Evolutionary conservation across 2,888 invertebrate genomes (phyloP), one percentile per base, ranked within the genome.

Genomic region (Drosophila mercatorum): DNA sequence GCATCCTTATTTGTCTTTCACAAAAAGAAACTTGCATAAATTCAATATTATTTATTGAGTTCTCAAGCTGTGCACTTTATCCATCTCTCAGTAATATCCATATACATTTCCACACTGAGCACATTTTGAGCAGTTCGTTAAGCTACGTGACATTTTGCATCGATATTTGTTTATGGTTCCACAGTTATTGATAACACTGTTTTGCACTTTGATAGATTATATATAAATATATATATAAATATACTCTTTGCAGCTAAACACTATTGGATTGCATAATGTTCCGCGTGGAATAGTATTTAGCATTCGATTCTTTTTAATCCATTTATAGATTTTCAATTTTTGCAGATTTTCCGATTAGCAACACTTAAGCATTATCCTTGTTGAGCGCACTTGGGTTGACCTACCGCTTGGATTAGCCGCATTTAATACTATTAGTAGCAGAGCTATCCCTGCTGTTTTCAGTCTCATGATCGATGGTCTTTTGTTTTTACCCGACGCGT

Each of bases 351-450:
- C 10, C 10, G 10, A n/a, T 49, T n/a, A 5, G 5, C 26, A 38
- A 26, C 53, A 55, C 53, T 40, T 26, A n/a, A n/a, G 6, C 3
- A 7, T 41, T 71, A 60, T 63, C 62, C 68, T 72, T 72, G 38
- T 38, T 34, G 47, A 34, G 41, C 26, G 36, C 31, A 38, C 14
- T 34, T 3, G 17, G 41, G 38, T 59, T 7, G 7, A 89, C 92
- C 88, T 92, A 92, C 92, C 92, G 81, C 83, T 82, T 75, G 71
- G 72, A 79, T 82, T 81, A 80, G 80, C 79, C 65, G 74, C 67
- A 64, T 75, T 73, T 34, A 91, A 61, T 68, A 88, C 69, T 57
- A 92, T 75, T 60, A 91, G 74, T 72, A 90, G 88, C 81, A 92
- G 62, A 65, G 86, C 73, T 72, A 88, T 75, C 81, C 82, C 88